Evolutionary conservation across 1,140 invertebrate species (phyloP).

Genomic region (Drosophila subobscura): DNA sequence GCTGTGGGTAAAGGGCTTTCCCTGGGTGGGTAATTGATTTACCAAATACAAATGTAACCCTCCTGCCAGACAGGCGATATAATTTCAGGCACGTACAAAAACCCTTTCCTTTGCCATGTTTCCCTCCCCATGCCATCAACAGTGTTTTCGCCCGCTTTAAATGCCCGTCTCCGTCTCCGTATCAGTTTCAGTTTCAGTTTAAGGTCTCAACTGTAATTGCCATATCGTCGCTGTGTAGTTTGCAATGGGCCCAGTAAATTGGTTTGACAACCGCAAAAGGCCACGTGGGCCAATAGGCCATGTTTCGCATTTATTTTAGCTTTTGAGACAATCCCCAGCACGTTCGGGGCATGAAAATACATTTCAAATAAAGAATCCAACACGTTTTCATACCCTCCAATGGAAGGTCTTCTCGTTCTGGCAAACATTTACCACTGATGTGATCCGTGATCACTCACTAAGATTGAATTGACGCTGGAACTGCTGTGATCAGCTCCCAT

Average conservation of each 20-base stretch:
- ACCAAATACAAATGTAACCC: conserved; percentile 37
- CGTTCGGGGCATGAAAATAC: conserved; percentile 52
- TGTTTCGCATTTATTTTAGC: not conserved
- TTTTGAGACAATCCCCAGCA: conserved; percentile 41
- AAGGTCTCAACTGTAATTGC: conserved; percentile 37
- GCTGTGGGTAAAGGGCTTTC: conserved; percentile 1
- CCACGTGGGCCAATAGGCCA: conserved; percentile 25
- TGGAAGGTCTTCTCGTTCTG: conserved; percentile 17
- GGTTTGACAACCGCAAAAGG: conserved; percentile 55
- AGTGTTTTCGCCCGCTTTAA: conserved; percentile 26
- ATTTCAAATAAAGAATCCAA: conserved; percentile 38
- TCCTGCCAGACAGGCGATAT: conserved; percentile 39
- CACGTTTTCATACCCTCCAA: conserved; percentile 45
- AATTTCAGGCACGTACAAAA: conserved; percentile 61
- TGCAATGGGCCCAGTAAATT: conserved; percentile 48
- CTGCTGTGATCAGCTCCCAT: too few relatives aligned
- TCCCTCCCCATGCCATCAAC: not conserved
- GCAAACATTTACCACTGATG: not conserved
- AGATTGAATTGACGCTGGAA: too few relatives aligned
- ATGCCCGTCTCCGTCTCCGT: conserved; percentile 26
- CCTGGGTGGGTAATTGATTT: conserved; percentile 37
- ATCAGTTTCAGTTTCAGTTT: conserved; percentile 20
- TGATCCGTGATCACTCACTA: too few relatives aligned
- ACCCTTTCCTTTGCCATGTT: conserved; percentile 9
- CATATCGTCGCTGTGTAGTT: conserved; percentile 36